phyloP scores from a whole-genome alignment of 2,797 vertebrate genomes.

The Pitangus sulphuratus region DNA sequence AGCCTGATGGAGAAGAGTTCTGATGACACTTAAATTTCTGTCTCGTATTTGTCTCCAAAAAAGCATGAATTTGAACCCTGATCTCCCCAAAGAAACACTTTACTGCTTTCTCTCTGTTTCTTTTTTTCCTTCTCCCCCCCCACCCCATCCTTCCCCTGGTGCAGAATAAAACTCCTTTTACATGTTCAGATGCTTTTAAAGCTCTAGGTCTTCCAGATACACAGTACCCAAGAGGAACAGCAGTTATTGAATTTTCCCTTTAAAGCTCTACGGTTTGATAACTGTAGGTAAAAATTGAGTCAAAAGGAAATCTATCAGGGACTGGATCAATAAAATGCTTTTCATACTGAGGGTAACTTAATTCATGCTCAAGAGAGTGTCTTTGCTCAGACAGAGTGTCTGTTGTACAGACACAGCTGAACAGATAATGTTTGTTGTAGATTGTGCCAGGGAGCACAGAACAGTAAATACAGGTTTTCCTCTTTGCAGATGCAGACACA shows the following conservation, averaged over 20 bases:
- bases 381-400: slow-evolving; percentile 31
- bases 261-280: neutral
- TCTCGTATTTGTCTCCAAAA: neutral
- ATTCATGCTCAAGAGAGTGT: slow-evolving; percentile 13
- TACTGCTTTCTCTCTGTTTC: neutral
- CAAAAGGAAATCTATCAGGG: slow-evolving; percentile 43
- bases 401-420: neutral
- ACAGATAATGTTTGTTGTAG: neutral
- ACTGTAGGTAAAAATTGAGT: slow-evolving; percentile 30
- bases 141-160: accelerated
- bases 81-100: neutral
- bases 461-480: neutral
- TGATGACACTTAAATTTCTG: neutral
- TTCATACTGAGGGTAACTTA: slow-evolving; percentile 29
- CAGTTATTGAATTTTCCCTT: slow-evolving; percentile 47
- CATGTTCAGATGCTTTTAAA: neutral
- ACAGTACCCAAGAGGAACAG: neutral
- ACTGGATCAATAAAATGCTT: slow-evolving; percentile 55
- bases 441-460: neutral
- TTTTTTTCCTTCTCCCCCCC: neutral
- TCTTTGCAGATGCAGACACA: neutral
- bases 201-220: neutral
- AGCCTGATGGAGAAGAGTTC: neutral
- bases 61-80: neutral
- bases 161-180: neutral